Conservation (phyloP, 2,888 invertebrate species). For the Lycocerus yunnanus region DNA sequence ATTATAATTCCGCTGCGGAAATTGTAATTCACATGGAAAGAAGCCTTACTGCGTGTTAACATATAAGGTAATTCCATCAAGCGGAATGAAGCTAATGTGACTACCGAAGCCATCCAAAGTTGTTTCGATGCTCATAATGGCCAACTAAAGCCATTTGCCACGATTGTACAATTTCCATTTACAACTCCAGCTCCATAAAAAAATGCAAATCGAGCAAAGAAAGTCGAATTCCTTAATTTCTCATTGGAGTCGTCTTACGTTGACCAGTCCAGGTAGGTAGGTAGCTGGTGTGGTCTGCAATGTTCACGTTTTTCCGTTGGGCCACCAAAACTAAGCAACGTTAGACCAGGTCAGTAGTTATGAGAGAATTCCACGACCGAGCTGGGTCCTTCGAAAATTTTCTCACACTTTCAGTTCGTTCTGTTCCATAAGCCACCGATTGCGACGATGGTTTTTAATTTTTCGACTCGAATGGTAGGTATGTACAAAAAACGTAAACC, state of each 20-base stretch:
- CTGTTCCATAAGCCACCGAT: too few species aligned
- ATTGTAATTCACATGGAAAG: slow-evolving; percentile 13
- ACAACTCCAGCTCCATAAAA: background rate
- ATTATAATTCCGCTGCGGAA: background rate
- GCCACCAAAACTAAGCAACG: background rate
- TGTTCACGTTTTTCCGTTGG: too few species aligned
- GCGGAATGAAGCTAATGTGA: slow-evolving; percentile 20
- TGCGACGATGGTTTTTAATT: too few species aligned
- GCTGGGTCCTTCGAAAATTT: background rate
- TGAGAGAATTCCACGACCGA: background rate
- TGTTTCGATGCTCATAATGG: background rate
- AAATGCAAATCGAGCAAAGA: background rate
- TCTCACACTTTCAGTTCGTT: background rate
- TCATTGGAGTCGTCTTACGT: background rate
- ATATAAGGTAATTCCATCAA: slow-evolving; percentile 24
- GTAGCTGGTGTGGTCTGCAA: too few species aligned
- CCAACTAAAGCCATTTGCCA: background rate
- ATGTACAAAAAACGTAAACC: background rate
- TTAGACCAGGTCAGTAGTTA: background rate
- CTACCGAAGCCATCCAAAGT: slow-evolving; percentile 18
- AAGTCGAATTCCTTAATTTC: background rate
- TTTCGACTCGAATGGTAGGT: background rate
- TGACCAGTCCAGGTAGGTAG: too few species aligned
- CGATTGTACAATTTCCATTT: background rate
- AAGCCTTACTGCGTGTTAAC: slow-evolving; percentile 15